Base-by-base conservation (phyloP, 2,888 invertebrate genomes). In the Trissoscelio sp. region DNA sequence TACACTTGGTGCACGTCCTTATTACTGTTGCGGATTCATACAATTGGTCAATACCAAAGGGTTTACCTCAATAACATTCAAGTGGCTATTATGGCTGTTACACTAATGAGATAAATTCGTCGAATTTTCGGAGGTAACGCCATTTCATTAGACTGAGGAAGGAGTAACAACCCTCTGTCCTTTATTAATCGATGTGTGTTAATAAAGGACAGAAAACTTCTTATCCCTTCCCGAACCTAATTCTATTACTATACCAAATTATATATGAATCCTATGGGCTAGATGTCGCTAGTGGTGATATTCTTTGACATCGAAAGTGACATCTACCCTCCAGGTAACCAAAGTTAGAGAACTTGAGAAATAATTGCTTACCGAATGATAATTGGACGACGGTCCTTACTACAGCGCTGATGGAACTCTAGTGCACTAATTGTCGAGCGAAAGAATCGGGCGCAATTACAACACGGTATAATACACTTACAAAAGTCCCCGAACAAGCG, bases 1-100 rank as follows among this genome's bases (percentile, higher is more conserved):
- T 55, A 74, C 81, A 72, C 66, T 70, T 75, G 79, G 79, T 72
- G 72, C 75, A 72, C 79, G 60, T 70, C 34, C 66, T 72, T 70
- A 60, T 66, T 66, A 44, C 58, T 77, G 67, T 44, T 42, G 37
- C 57, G 53, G 46, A 60, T 55, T 62, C 62, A 22, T 60, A 42
- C 37, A 22, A 58, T 53, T 34, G 62, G 62, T 62, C 69, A 55
- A 62, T 70, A 62, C 42, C 69, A 11, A 12, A 44, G 18, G 69
- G 69, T 18, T 53, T 9, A 37, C 60, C 75, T 39, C 67, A 69
- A 53, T 18, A 42, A 62, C 42, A 20, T 58, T 16, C 60, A 31
- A 58, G 39, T 12, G 53, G 69, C 24, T 46, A 60, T 14, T 34
- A 6, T 12, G 53, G 69, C 24, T 46, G 67, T 14, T 34, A 6